phyloP scores from a whole-genome alignment of 2,888 invertebrate species.

The Stegophylla sp. region DNA sequence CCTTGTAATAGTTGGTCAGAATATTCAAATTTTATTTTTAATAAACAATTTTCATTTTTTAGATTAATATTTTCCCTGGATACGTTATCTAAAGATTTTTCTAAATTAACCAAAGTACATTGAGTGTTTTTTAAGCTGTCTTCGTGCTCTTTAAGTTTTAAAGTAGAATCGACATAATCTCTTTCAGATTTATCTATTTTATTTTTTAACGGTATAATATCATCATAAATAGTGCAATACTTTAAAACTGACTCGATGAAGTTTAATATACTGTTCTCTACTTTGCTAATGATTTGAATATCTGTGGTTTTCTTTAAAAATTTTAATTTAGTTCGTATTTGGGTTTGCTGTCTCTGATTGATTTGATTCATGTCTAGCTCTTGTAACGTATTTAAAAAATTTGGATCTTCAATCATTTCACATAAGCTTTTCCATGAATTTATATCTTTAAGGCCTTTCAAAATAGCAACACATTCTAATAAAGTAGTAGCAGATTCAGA shows the following conservation, averaged over 20 bases:
- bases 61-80: constrained; percentile 14
- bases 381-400: constrained; percentile 78
- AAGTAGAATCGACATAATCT: constrained; percentile 66
- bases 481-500: constrained; percentile 71
- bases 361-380: constrained; percentile 86
- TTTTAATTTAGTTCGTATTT: constrained; percentile 41
- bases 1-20: constrained; percentile 26
- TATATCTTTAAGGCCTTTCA: constrained; percentile 82
- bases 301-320: constrained; percentile 67
- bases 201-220: constrained; percentile 84
- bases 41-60: constrained; percentile 27
- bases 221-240: constrained; percentile 85
- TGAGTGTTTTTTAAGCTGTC: constrained; percentile 26
- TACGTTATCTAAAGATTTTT: constrained; percentile 23
- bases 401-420: constrained; percentile 90
- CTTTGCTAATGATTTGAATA: constrained; percentile 82
- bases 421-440: constrained; percentile 86
- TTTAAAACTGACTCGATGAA: constrained; percentile 86
- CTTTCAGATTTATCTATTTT: constrained; percentile 78
- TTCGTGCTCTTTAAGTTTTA: constrained; percentile 26
- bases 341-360: constrained; percentile 72
- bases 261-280: constrained; percentile 83
- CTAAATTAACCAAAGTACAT: constrained; percentile 7
- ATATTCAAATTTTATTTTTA: constrained; percentile 31
- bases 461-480: constrained; percentile 87